phyloP scores from a whole-genome alignment of 2,113 vertebrate genomes.

The Ochotona princeps region DNA sequence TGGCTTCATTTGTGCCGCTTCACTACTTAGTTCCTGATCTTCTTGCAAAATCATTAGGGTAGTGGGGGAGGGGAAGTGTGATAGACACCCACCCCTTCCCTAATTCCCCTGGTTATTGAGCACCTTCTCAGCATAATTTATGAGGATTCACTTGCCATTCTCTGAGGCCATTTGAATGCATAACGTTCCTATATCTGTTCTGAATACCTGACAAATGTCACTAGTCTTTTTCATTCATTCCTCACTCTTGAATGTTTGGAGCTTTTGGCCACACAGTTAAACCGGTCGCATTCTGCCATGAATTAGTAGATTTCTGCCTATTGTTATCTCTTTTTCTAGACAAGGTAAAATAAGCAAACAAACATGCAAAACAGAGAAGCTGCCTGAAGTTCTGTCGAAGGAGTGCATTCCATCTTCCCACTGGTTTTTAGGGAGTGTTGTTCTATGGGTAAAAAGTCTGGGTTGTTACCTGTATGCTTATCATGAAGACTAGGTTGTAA shows the following conservation, averaged over 20 bases:
- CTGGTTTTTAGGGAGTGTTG: neutral
- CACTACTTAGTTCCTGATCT: neutral
- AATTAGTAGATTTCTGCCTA: neutral
- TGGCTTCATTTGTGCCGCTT: neutral
- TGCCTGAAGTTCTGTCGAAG: neutral
- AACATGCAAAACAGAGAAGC: neutral
- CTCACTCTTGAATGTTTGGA: neutral
- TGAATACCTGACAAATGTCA: neutral
- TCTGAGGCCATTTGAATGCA: neutral
- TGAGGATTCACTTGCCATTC: neutral
- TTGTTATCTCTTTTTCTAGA: neutral
- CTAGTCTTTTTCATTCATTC: neutral
- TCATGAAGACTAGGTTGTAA: neutral
- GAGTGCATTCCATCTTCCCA: neutral
- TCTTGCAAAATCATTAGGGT: neutral
- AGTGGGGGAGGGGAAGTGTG: neutral
- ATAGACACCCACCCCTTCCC: neutral
- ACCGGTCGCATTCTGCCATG: neutral
- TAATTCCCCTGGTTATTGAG: neutral
- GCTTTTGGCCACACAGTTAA: neutral
- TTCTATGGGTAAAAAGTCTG: neutral
- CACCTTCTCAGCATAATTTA: neutral
- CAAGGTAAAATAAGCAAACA: neutral
- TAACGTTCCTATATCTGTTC: neutral
- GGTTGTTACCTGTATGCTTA: neutral